These are phyloP conservation scores for Molanna angustata DNA, from an alignment of 2,888 invertebrate genomes.

Conservation along the genomic window DNA sequence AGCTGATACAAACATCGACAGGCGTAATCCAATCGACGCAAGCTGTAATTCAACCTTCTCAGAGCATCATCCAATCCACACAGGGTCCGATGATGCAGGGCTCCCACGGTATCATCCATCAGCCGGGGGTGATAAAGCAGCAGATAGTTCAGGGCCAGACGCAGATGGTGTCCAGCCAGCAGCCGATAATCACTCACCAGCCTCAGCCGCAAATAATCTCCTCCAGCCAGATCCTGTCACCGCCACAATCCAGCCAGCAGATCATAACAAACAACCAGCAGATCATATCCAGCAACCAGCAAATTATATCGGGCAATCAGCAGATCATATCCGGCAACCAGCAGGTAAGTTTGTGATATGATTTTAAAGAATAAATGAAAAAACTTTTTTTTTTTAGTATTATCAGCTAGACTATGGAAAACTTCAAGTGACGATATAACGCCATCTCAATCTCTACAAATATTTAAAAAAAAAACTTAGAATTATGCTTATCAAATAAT, in stretches of 20 bases:
- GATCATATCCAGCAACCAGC: constrained; percentile 6
- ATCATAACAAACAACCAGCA: constrained; percentile 32
- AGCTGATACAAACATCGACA: constrained; percentile 22
- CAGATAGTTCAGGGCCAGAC: constrained; percentile 34
- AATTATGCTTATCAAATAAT: too few species aligned
- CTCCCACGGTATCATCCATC: constrained; percentile 19
- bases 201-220: constrained; percentile 53
- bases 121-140: constrained; percentile 28
- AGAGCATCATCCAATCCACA: constrained; percentile 44
- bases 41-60: constrained; percentile 51
- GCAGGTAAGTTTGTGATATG: too few species aligned
- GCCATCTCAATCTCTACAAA: too few species aligned
- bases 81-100: constrained; percentile 20
- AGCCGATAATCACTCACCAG: constrained; percentile 50
- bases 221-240: constrained; percentile 33
- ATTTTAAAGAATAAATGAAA: too few species aligned
- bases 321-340: constrained; percentile 34
- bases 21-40: constrained; percentile 43
- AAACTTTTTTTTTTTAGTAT: too few species aligned
- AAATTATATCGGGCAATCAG: constrained; percentile 16
- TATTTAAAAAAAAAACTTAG: too few species aligned
- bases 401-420: too few species aligned
- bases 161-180: constrained; percentile 50
- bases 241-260: constrained; percentile 34
- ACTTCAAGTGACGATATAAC: too few species aligned